phyloP scores from a whole-genome alignment of 2,888 invertebrate genomes.

The Tribolium freemani region DNA sequence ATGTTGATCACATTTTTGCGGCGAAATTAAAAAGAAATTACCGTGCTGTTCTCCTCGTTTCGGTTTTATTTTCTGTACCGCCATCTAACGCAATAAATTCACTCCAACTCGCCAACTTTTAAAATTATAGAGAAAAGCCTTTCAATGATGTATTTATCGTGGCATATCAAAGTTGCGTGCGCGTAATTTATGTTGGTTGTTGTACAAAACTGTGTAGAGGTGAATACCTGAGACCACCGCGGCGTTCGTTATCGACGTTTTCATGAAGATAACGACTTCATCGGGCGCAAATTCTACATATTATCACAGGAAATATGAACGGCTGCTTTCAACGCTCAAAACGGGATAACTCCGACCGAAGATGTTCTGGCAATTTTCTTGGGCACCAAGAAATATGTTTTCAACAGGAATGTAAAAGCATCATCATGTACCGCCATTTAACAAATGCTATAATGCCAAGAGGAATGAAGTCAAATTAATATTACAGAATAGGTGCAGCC shows the following conservation, averaged over 20 bases:
- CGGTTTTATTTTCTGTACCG: constrained; percentile 11
- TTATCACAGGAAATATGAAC: constrained; percentile 34
- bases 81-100: constrained; percentile 23
- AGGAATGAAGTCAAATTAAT: constrained; percentile 27
- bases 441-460: constrained; percentile 35
- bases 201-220: constrained; percentile 54
- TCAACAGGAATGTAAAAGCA: neutral
- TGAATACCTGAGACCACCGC: constrained; percentile 54
- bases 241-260: constrained; percentile 55
- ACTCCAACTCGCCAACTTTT: constrained; percentile 2
- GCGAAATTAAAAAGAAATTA: constrained; percentile 36
- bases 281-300: constrained; percentile 45
- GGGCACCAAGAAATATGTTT: constrained; percentile 10
- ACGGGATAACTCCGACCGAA: neutral
- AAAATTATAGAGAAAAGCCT: constrained; percentile 5
- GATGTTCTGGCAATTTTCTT: constrained; percentile 12
- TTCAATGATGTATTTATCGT: constrained; percentile 37
- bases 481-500: constrained; percentile 15
- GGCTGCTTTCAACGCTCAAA: constrained; percentile 23
- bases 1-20: constrained; percentile 31
- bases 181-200: constrained; percentile 56
- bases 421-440: constrained; percentile 25
- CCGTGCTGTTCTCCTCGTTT: neutral
- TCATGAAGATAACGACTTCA: constrained; percentile 50
- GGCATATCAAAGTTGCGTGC: constrained; percentile 52